Base-by-base conservation (phyloP, 2,888 invertebrate genomes). In the Pyrgus malvae region DNA sequence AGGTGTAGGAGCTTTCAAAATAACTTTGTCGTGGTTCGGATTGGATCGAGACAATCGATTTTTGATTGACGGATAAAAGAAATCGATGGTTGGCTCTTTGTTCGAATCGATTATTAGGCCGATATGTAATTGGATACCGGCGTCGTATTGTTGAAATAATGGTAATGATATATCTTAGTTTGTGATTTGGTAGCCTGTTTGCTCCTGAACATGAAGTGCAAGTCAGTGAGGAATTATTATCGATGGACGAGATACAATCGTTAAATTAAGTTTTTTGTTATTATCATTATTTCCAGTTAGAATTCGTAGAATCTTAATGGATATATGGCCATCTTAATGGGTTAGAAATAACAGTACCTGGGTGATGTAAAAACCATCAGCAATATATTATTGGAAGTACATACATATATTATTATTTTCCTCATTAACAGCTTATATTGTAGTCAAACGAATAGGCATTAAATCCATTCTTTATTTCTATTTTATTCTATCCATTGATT, bases 41-140 rank as follows among this genome's bases (percentile, higher is more conserved):
- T 78, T 67, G 71, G 67, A 72, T 74, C 77, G 70, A 69, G 74
- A 78, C 81, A 83, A 82, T 83, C 77, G 75, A 72, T 69, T 62
- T 74, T 81, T 84, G 83, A 84, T 80, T 84, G 83, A 83, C 84
- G 74, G 78, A 82, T 83, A 81, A 83, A 84, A 83, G 80, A 83
- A 82, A 69, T 70, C 76, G 72, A 71, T 72, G 75, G 73, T 68
- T 71, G 72, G 73, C 65, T 68, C 78, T 76, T 81, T 80, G 80
- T 80, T 71, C 70, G 68, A 70, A 76, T 80, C 76, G 81, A 82
- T 83, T 82, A 81, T 77, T 74, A 62, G 70, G 70, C 63, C 64
- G 65, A 68, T 76, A 59, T 57, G 74, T 82, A 83, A 83, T 83
- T 83, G 81, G 78, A 76, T 74, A 72, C 60, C 57, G 57, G 58